Conservation (phyloP, 2,888 invertebrate genomes). For the Glyphotaelius pellucidus region DNA sequence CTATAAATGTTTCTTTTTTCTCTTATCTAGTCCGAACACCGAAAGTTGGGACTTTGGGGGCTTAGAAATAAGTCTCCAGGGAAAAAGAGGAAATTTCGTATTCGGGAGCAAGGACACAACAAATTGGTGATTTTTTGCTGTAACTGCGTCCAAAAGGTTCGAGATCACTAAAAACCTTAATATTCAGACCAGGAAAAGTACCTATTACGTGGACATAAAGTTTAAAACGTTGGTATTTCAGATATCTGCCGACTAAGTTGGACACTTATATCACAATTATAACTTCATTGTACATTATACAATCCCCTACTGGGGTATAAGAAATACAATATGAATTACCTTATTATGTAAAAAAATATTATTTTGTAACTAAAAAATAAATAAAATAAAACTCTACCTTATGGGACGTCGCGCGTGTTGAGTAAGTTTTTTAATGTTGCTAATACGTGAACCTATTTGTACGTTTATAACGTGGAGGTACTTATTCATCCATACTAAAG, state of each 20-base stretch:
- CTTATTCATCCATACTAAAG: no score
- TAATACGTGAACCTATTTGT: no score
- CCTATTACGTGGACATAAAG: background rate
- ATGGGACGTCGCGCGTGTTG: no score
- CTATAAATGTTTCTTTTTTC: conserved; percentile 8
- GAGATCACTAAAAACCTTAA: background rate
- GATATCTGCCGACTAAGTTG: background rate
- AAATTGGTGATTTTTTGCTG: conserved; percentile 2
- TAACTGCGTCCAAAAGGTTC: background rate
- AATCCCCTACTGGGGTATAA: no score
- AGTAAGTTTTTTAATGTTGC: no score
- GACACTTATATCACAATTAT: background rate
- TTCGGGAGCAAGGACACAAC: conserved; percentile 20
- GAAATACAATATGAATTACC: no score
- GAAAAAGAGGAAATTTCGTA: background rate
- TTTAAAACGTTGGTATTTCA: background rate
- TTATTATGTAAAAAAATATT: no score
- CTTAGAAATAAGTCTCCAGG: conserved; percentile 17
- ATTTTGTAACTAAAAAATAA: no score
- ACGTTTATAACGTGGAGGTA: no score
- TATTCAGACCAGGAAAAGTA: background rate
- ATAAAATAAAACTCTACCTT: no score
- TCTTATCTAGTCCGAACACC: conserved; percentile 19
- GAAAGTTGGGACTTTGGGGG: conserved; percentile 28
- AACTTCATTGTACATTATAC: no score